Percentiles rank a stretch among this genome's conserved stretches.
phyloP scores from a whole-genome alignment of 2,113 vertebrate genomes.

The Irena cyanogastra region DNA sequence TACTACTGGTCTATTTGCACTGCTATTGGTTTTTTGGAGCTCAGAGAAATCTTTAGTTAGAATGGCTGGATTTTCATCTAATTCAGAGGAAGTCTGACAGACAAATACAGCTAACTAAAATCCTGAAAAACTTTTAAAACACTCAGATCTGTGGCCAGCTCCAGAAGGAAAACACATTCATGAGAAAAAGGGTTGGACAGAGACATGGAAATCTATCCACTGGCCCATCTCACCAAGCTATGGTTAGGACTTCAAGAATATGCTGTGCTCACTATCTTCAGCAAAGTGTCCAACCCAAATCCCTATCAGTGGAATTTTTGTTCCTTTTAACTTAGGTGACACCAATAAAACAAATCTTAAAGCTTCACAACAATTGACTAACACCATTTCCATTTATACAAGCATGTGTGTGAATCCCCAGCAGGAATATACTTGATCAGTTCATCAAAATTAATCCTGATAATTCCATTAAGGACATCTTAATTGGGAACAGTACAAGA shows the following conservation, averaged over 20 bases:
- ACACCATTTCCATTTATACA: neutral
- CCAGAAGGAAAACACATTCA: neutral
- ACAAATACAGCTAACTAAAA: neutral
- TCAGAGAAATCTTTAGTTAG: neutral
- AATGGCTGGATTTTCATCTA: neutral
- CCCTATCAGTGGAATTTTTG: neutral
- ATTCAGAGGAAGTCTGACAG: neutral
- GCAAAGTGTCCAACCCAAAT: neutral
- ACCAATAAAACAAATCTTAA: neutral
- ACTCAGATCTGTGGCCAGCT: neutral
- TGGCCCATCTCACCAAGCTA: neutral
- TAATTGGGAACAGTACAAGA: slow-evolving; percentile 18
- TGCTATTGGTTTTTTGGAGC: neutral
- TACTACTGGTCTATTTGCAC: neutral
- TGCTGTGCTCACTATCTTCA: neutral
- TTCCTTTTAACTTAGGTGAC: neutral
- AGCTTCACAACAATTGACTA: neutral
- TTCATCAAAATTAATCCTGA: neutral
- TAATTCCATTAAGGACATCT: slow-evolving; percentile 24
- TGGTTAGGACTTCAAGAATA: neutral
- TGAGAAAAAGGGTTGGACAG: neutral
- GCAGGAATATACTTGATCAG: neutral
- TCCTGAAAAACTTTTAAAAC: neutral
- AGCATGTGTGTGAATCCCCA: neutral
- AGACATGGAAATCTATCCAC: neutral